Evolutionary conservation across 2,113 vertebrate species (phyloP).

Genomic region (Toxotes jaculatrix): DNA sequence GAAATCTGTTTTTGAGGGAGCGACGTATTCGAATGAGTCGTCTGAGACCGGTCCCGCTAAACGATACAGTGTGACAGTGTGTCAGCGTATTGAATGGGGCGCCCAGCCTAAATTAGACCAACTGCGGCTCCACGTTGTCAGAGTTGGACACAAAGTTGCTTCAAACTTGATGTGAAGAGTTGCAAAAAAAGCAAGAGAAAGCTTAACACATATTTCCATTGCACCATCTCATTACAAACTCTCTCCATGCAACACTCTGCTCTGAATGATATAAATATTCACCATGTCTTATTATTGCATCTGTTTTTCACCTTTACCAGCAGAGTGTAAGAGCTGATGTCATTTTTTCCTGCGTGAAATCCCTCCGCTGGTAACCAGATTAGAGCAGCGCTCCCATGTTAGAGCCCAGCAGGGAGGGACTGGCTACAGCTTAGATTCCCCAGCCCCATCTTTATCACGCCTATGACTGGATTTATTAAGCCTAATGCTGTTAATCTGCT

Average conservation of each 20-base stretch:
- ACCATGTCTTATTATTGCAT: conserved; percentile 27
- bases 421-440: conserved; percentile 50
- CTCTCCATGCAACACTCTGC: not conserved
- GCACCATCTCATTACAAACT: conserved; percentile 15
- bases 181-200: conserved; percentile 16
- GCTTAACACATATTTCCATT: not conserved
- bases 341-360: conserved; percentile 60
- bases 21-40: conserved; percentile 64
- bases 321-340: conserved; percentile 39
- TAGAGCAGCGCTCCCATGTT: conserved; percentile 58
- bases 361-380: conserved; percentile 68
- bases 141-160: not conserved
- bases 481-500: conserved; percentile 76
- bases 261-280: conserved; percentile 29
- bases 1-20: conserved; percentile 71
- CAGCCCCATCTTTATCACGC: conserved; percentile 55
- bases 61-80: conserved; percentile 65
- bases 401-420: conserved; percentile 64
- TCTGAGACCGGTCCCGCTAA: conserved; percentile 42
- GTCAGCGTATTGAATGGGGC: conserved; percentile 43
- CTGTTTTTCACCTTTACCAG: conserved; percentile 62
- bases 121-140: conserved; percentile 34
- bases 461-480: conserved; percentile 75
- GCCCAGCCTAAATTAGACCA: conserved; percentile 41
- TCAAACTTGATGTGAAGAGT: not conserved